phyloP scores from a whole-genome alignment of 2,113 vertebrate genomes.

The Monarcha castaneiventris region DNA sequence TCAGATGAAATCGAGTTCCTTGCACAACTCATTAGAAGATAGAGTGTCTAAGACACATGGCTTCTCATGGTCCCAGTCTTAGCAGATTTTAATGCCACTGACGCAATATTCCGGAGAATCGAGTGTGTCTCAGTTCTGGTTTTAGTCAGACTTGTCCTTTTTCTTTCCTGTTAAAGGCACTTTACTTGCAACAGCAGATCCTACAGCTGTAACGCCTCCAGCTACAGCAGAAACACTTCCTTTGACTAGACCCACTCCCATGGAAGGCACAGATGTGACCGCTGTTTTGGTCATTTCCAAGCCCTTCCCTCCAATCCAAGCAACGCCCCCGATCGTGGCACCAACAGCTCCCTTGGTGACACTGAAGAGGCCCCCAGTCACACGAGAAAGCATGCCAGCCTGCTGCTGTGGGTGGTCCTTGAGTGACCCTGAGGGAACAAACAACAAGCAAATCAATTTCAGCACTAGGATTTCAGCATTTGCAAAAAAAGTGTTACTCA shows the following conservation, averaged over 20 bases:
- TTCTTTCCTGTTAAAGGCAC: constrained; percentile 92
- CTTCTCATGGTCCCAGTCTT: constrained; percentile 64
- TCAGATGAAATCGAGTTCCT: constrained; percentile 50
- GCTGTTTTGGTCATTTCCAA: constrained; percentile 93
- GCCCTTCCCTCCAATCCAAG: constrained; percentile 95
- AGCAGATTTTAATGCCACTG: constrained; percentile 66
- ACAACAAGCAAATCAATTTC: neutral
- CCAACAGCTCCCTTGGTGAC: constrained; percentile 93
- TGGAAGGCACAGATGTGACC: constrained; percentile 85
- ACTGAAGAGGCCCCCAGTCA: constrained; percentile 90
- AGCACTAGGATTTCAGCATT: neutral
- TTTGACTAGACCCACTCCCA: constrained; percentile 92
- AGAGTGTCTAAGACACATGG: constrained; percentile 60
- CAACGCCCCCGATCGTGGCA: constrained; percentile 89
- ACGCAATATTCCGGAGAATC: constrained; percentile 25
- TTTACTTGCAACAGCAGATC: constrained; percentile 91
- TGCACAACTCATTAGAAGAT: constrained; percentile 68
- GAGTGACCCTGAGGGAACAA: constrained; percentile 73
- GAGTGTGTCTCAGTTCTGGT: constrained; percentile 10
- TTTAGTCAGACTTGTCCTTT: constrained; percentile 96
- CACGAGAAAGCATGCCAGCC: constrained; percentile 88
- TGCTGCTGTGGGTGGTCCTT: constrained; percentile 90
- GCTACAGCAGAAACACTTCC: constrained; percentile 89
- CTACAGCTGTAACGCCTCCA: constrained; percentile 87
- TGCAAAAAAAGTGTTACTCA: neutral